phyloP scores from a whole-genome alignment of 2,888 invertebrate species.

The Drosophila aldrichi region DNA sequence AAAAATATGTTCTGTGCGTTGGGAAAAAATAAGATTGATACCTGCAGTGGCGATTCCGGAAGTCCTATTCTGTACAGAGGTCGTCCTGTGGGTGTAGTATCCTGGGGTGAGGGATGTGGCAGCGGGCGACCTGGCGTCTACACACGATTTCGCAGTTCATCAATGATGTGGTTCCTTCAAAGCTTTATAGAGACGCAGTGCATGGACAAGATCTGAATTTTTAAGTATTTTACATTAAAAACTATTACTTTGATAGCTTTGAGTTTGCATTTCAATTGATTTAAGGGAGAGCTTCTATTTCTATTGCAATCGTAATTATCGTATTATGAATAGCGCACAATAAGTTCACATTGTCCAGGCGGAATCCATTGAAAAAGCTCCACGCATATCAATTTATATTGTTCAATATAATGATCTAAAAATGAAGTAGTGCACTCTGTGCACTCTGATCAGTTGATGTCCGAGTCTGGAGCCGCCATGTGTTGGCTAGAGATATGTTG shows the following conservation, averaged over 20 bases:
- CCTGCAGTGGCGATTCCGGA: no score
- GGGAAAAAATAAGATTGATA: no score
- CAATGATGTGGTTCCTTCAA: no score
- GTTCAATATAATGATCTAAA: conserved; percentile 15
- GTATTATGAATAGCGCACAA: conserved; percentile 8
- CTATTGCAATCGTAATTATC: conserved; percentile 3
- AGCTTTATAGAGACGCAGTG: no score
- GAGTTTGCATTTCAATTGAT: background rate
- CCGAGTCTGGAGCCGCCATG: conserved; percentile 54
- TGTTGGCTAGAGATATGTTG: conserved; percentile 29
- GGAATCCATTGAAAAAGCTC: conserved; percentile 23
- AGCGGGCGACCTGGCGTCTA: no score
- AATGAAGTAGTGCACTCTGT: conserved; percentile 1
- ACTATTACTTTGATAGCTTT: background rate
- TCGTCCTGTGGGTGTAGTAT: no score
- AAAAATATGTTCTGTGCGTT: no score
- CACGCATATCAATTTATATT: conserved; percentile 29
- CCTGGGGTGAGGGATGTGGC: no score
- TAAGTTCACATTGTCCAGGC: conserved; percentile 7
- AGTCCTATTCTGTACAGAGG: no score
- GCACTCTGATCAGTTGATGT: background rate
- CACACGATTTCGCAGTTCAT: no score
- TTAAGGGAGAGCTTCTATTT: background rate
- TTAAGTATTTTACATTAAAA: no score
- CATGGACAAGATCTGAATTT: no score